Evolutionary conservation across 2,797 vertebrate species (phyloP), one percentile per base, ranked within the genome.

Genomic region (Bovichtus variegatus): DNA sequence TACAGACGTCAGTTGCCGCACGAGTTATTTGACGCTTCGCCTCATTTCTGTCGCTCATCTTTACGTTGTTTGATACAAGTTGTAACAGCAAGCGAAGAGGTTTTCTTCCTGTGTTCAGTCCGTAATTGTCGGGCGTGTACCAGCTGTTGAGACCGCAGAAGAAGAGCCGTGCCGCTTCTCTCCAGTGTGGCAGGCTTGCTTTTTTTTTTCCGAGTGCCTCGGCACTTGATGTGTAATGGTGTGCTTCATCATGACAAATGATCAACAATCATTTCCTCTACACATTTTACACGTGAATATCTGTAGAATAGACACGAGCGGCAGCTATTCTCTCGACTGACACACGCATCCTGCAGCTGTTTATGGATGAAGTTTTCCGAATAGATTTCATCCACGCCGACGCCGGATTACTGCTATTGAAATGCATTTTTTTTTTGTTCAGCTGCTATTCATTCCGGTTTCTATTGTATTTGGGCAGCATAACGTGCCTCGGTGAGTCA

Each of bases 141-240:
- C 91, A 84, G 91, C 89, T 92, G 89, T 73, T 78, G 65, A 87
- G 77, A 78, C 76, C 76, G 78, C 87, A 80, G 12, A 15, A 53
- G 46, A 25, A 38, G 67, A 75, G 73, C 81, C 6, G 55, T 9
- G 62, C 79, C 54, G 66, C 64, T 58, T 67, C 38, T 65, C 34
- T 70, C 41, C 80, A 2, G 6, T 15, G 71, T 54, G 60, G 46
- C 12, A 29, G 25, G 36, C 19, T 16, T 74, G 61, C 29, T 11
- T 44, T 60, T 19, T 10, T 46, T 27, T 10, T 11, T 2, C n/a
- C 49, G 9, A n/a, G 2, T 44, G 49, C 57, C 66, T 83, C 34
- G 21, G 53, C 69, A 44, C 61, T 82, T 74, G 76, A 40, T 80
- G 71, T 67, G 64, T 21, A 38, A 6, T 16, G 50, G 27, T 78